Conservation (phyloP, 2,113 vertebrate genomes). For the Platichthys stellatus region DNA sequence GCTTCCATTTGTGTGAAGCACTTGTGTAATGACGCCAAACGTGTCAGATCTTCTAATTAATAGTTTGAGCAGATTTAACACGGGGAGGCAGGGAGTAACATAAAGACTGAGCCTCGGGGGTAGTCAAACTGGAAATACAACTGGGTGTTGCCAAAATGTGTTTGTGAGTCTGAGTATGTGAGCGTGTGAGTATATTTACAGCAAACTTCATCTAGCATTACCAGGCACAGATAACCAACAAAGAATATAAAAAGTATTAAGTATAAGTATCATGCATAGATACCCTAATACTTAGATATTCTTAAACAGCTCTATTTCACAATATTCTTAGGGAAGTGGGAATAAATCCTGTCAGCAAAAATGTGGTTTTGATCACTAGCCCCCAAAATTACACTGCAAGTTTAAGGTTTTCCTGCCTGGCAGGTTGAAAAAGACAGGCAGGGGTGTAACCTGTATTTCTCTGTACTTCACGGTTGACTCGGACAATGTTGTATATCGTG, state of each 20-base stretch:
- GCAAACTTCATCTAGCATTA: slow-evolving; percentile 19
- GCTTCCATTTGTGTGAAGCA: not conserved
- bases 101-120: slow-evolving; percentile 58
- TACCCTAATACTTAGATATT: not conserved
- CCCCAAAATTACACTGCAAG: not conserved
- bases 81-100: slow-evolving; percentile 41
- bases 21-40: slow-evolving; percentile 2
- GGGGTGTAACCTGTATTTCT: slow-evolving; percentile 8
- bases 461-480: not conserved
- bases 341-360: slow-evolving; percentile 10
- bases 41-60: slow-evolving; percentile 10
- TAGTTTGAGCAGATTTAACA: slow-evolving; percentile 33
- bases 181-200: slow-evolving; percentile 41
- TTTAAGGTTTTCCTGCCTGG: slow-evolving; percentile 4
- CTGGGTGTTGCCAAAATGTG: slow-evolving; percentile 62
- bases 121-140: slow-evolving; percentile 78
- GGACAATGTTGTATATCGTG: slow-evolving; percentile 22
- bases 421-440: not conserved
- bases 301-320: slow-evolving; percentile 5
- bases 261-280: not conserved
- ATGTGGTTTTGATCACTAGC: slow-evolving; percentile 17
- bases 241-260: not conserved
- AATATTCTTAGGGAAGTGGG: slow-evolving; percentile 26
- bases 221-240: not conserved
- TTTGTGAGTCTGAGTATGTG: slow-evolving; percentile 34